Evolutionary conservation across 2,888 invertebrate species (phyloP).

Genomic region (Polymixis flavicincta): DNA sequence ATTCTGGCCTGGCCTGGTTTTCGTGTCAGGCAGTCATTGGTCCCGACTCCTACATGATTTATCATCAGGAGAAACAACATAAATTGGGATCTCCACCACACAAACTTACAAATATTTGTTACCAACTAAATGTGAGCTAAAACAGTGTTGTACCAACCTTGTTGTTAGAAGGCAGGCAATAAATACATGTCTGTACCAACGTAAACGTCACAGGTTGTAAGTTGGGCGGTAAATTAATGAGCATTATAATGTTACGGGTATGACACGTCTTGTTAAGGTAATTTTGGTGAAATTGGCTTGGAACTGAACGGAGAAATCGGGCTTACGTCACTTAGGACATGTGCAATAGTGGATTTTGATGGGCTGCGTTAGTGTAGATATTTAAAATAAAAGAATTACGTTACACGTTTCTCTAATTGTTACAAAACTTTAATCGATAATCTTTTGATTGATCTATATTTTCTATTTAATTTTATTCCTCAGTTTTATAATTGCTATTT

Average conservation of each 20-base stretch:
- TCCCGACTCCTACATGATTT: neutral
- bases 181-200: slow-evolving; percentile 41
- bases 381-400: neutral
- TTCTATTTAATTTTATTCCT: too few species aligned
- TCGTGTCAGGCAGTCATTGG: neutral
- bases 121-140: neutral
- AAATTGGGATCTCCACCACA: neutral
- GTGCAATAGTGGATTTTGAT: neutral
- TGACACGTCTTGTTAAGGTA: slow-evolving; percentile 9
- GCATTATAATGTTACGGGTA: slow-evolving; percentile 33
- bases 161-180: slow-evolving; percentile 23
- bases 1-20: neutral
- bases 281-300: neutral
- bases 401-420: neutral
- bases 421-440: neutral
- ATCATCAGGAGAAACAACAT: neutral
- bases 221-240: slow-evolving; percentile 45
- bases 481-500: too few species aligned
- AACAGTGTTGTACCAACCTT: slow-evolving; percentile 29
- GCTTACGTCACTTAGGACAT: neutral
- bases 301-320: neutral
- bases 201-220: slow-evolving; percentile 45
- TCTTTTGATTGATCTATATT: too few species aligned
- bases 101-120: slow-evolving; percentile 32
- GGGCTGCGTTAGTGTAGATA: too few species aligned